phyloP scores from a whole-genome alignment of 2,113 vertebrate species.

The Campylomormyrus numenius region DNA sequence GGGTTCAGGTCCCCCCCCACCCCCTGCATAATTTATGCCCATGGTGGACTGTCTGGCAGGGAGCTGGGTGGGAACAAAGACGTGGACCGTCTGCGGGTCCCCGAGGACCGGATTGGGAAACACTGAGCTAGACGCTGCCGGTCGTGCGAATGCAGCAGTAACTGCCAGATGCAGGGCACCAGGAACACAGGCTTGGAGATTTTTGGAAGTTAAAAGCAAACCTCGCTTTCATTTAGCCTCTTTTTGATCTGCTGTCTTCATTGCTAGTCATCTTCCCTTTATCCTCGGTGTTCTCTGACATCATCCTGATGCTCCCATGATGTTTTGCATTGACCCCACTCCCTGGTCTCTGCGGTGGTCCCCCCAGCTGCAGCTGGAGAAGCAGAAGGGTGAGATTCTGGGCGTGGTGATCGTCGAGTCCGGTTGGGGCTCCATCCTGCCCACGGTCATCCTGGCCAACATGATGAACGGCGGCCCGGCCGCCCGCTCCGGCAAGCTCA shows the following conservation, averaged over 20 bases:
- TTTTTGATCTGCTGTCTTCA: not conserved
- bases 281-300: not conserved
- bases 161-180: not conserved
- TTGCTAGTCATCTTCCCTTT: not conserved
- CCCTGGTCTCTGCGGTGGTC: not conserved
- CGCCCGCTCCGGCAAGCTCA: constrained; percentile 90
- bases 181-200: not conserved
- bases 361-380: constrained; percentile 81
- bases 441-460: constrained; percentile 92
- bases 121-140: not conserved
- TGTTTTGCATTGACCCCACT: not conserved
- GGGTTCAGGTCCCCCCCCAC: no score
- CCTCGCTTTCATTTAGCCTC: not conserved
- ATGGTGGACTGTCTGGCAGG: not conserved
- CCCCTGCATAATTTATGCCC: no score
- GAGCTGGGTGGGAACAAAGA: not conserved
- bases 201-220: not conserved
- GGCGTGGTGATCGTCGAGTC: constrained; percentile 97
- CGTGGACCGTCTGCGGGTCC: not conserved
- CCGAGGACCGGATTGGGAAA: not conserved
- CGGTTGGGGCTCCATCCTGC: constrained; percentile 96
- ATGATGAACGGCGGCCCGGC: constrained; percentile 94
- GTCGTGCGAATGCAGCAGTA: not conserved
- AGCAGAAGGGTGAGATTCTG: constrained; percentile 91
- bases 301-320: not conserved